Conservation (phyloP, 2,113 vertebrate genomes). For the Pygoscelis antarcticus region DNA sequence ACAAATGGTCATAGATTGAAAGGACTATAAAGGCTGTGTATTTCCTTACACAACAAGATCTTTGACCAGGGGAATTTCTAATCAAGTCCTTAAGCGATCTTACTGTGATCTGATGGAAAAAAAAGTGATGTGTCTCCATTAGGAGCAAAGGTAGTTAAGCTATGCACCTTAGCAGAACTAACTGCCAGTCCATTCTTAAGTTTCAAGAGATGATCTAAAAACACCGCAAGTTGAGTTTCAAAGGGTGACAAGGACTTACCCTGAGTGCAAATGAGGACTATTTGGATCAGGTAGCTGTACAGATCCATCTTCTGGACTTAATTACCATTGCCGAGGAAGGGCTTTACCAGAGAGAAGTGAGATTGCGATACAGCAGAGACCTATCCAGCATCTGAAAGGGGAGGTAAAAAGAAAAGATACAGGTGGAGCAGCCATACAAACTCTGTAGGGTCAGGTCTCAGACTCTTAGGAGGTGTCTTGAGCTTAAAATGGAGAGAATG, state of each 20-base stretch:
- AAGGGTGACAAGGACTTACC: neutral
- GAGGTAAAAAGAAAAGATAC: neutral
- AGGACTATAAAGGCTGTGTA: neutral
- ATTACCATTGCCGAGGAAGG: neutral
- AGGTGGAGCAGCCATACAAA: neutral
- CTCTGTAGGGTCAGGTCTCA: neutral
- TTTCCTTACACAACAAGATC: neutral
- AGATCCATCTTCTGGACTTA: neutral
- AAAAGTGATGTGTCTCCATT: neutral
- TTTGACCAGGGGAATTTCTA: neutral
- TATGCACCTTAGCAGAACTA: neutral
- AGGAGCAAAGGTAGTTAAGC: neutral
- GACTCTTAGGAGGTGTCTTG: neutral
- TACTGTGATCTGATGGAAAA: neutral
- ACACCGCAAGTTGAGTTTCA: neutral
- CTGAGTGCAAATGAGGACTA: neutral
- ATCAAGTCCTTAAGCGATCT: neutral
- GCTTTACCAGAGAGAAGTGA: neutral
- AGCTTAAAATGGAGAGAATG: neutral
- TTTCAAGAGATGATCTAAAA: neutral
- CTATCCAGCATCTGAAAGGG: neutral
- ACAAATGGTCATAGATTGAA: neutral
- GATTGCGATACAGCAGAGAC: neutral
- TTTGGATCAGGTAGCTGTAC: neutral
- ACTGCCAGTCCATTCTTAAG: neutral